Percentiles rank a stretch among this genome's conserved stretches.
Evolutionary conservation across 2,888 invertebrate species (phyloP).

Genomic region (Apotomis betuletana): DNA sequence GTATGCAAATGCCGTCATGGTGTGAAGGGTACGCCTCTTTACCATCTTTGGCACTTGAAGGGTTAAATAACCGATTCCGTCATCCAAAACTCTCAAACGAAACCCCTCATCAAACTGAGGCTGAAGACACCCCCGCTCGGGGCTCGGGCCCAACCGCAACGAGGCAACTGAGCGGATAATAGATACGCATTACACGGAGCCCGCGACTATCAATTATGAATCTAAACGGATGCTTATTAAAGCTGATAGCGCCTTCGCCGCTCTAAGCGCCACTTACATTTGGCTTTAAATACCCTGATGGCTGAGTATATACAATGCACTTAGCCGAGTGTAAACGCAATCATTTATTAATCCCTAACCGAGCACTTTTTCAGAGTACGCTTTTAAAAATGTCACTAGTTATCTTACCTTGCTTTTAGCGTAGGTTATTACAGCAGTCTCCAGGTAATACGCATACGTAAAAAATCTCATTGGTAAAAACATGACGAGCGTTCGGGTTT

Average conservation of each 20-base stretch:
- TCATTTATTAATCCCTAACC: neutral
- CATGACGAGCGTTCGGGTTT: too few species aligned
- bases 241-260: constrained; percentile 24
- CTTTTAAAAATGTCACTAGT: too few species aligned
- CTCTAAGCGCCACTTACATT: constrained; percentile 1
- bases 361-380: neutral
- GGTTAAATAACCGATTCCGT: too few species aligned
- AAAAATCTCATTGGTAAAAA: too few species aligned
- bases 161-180: constrained; percentile 36
- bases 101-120: too few species aligned
- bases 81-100: too few species aligned
- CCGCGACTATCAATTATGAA: constrained; percentile 39
- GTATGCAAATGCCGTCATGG: too few species aligned
- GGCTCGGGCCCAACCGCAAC: constrained; percentile 21
- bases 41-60: too few species aligned
- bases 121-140: neutral
- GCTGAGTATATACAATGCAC: neutral
- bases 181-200: constrained; percentile 35
- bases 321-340: neutral
- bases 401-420: too few species aligned
- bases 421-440: too few species aligned
- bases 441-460: too few species aligned
- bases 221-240: constrained; percentile 35
- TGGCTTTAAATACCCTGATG: neutral
- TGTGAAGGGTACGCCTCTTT: too few species aligned